Evolutionary conservation across 2,797 vertebrate genomes (phyloP).

Genomic region (Argya squamiceps): DNA sequence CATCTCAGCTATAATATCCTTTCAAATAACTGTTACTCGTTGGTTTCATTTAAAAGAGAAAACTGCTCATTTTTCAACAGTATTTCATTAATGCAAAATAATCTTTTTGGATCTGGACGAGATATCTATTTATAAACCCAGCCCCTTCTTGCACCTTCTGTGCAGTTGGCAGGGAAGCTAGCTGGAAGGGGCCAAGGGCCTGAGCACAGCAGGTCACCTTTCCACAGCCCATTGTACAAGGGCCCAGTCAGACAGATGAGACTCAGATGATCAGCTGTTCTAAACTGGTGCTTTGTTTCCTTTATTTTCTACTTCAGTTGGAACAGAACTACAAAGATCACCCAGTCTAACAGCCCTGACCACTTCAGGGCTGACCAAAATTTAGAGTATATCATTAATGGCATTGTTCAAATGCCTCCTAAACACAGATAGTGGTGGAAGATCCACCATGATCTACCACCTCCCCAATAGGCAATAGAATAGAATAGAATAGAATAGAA

Average conservation of each 20-base stretch:
- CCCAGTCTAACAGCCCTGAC: not conserved
- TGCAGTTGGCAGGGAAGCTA: not conserved
- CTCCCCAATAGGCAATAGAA: not conserved
- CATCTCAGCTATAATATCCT: not conserved
- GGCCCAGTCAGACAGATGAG: fast-evolving
- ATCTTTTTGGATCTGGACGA: not conserved
- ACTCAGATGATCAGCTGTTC: not conserved
- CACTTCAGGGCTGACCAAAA: not conserved
- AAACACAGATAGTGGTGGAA: not conserved
- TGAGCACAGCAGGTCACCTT: not conserved
- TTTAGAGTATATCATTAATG: not conserved
- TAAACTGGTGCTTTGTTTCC: not conserved
- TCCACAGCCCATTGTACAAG: not conserved
- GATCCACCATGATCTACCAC: not conserved
- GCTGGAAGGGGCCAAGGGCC: not conserved
- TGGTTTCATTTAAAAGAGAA: not conserved
- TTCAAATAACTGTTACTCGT: not conserved
- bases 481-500: not conserved
- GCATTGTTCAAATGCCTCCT: not conserved
- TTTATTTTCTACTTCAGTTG: not conserved
- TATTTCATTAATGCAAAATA: not conserved
- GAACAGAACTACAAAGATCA: not conserved
- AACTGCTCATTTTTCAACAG: not conserved
- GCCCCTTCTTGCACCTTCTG: not conserved
- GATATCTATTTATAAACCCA: not conserved